phyloP scores from a whole-genome alignment of 2,113 vertebrate genomes.

The Podocnemis expansa region DNA sequence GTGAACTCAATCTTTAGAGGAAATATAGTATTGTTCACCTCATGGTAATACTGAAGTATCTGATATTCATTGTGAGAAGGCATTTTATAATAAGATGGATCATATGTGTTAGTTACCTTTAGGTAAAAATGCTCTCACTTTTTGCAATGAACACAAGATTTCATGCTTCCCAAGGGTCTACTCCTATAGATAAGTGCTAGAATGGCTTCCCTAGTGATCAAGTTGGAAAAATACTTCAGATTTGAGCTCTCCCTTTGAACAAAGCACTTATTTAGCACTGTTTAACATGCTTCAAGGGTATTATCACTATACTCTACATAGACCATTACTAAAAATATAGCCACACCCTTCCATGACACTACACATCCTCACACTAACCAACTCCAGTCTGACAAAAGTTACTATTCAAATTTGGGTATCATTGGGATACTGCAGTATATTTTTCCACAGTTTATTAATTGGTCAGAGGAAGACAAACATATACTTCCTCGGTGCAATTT shows the following conservation, averaged over 20 bases:
- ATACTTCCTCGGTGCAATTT: neutral
- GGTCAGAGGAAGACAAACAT: neutral
- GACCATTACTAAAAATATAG: neutral
- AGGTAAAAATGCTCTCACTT: neutral
- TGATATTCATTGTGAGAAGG: neutral
- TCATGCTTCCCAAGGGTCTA: neutral
- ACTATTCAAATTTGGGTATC: no score
- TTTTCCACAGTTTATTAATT: neutral
- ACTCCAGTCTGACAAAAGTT: no score
- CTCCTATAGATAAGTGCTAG: neutral
- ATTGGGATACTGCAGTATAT: neutral
- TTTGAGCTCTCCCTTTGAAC: neutral
- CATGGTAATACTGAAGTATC: neutral
- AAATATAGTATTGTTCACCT: neutral
- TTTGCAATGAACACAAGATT: neutral
- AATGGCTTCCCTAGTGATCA: neutral
- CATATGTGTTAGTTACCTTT: neutral
- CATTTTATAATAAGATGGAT: neutral
- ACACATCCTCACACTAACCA: neutral
- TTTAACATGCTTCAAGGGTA: neutral
- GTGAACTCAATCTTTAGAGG: neutral
- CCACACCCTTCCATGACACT: no score
- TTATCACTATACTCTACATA: neutral
- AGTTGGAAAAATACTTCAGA: neutral
- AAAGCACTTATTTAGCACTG: neutral